Evolutionary conservation across 2,888 invertebrate genomes (phyloP).

Genomic region (Melanophora roralis): DNA sequence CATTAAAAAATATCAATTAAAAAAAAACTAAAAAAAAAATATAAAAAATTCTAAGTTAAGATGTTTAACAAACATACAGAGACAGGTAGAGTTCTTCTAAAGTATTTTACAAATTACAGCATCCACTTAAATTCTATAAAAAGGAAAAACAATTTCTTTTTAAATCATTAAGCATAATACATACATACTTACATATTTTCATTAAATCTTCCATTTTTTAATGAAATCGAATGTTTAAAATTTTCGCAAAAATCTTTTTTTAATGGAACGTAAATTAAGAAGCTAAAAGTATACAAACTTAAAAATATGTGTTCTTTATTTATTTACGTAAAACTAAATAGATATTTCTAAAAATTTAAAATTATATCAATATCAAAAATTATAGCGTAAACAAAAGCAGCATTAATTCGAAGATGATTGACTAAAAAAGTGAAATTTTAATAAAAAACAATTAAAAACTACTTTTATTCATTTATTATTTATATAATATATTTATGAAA

Average conservation of each 20-base stretch:
- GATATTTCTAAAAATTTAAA: slow-evolving; percentile 44
- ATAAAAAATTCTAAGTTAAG: slow-evolving; percentile 39
- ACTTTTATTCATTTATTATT: no score
- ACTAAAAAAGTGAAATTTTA: slow-evolving; percentile 46
- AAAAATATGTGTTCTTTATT: slow-evolving; percentile 34
- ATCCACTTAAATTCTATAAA: no score
- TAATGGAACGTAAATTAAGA: background rate
- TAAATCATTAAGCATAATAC: background rate
- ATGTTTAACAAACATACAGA: slow-evolving; percentile 39
- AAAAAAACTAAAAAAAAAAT: background rate
- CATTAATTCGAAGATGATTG: slow-evolving; percentile 22
- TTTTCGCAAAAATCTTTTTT: background rate
- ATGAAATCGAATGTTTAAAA: background rate
- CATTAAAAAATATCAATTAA: slow-evolving; percentile 9
- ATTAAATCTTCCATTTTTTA: background rate
- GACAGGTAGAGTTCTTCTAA: background rate
- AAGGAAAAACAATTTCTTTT: no score
- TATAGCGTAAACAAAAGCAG: slow-evolving; percentile 20
- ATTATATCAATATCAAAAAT: slow-evolving; percentile 44
- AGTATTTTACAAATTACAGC: no score
- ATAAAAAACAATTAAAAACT: background rate
- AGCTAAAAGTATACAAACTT: slow-evolving; percentile 2
- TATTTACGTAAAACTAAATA: slow-evolving; percentile 48
- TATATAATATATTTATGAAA: no score
- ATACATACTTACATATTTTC: background rate